These are phyloP conservation scores for Heptranchias perlo DNA, from an alignment of 2,113 vertebrate genomes.

Conservation along the genomic window DNA sequence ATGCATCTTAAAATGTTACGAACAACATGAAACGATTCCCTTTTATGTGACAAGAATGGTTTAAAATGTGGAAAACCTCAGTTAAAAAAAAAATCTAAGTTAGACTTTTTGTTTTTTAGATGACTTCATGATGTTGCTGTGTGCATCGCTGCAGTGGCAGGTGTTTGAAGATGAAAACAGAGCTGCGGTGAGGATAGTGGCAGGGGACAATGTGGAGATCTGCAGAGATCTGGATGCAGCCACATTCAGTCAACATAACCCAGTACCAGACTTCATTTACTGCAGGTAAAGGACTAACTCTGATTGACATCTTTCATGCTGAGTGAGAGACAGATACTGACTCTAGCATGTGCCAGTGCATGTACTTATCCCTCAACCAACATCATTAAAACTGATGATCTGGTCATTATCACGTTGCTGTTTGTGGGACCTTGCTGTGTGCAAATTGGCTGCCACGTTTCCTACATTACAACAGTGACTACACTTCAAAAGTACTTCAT, in stretches of 20 bases:
- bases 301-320: not conserved
- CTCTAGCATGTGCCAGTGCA: not conserved
- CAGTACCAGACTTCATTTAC: conserved; percentile 93
- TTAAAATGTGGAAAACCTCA: not conserved
- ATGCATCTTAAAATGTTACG: not conserved
- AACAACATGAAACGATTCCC: not conserved
- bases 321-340: too few relatives aligned
- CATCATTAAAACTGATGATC: not conserved
- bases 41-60: too few relatives aligned
- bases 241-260: conserved; percentile 91
- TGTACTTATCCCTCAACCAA: not conserved
- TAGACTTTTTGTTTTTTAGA: conserved; percentile 55
- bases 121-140: conserved; percentile 92
- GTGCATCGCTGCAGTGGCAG: conserved; percentile 87
- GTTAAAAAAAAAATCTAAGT: not conserved
- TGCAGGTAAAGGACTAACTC: conserved; percentile 69
- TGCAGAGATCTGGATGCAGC: conserved; percentile 91
- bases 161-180: conserved; percentile 94
- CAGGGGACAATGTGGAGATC: conserved; percentile 96
- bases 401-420: too few relatives aligned
- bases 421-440: too few relatives aligned
- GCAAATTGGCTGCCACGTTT: too few relatives aligned
- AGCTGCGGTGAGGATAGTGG: conserved; percentile 80
- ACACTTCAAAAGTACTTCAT: too few relatives aligned
- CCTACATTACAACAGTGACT: too few relatives aligned